Percentiles rank a stretch among this genome's conserved stretches.
Evolutionary conservation across 2,113 vertebrate genomes (phyloP).

Genomic region (Elaphurus davidianus): DNA sequence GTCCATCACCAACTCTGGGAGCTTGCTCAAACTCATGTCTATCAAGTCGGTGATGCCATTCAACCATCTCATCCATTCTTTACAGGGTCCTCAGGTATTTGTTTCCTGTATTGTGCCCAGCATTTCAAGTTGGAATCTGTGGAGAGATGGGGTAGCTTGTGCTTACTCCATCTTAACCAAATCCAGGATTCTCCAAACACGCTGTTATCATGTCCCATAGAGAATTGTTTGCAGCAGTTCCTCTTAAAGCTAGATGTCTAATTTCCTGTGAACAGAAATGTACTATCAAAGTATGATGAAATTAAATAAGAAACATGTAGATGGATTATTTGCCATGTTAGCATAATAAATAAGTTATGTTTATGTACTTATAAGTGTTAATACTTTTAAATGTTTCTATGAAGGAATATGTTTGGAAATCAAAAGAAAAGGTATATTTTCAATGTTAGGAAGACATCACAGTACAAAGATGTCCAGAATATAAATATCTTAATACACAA

Average conservation of each 20-base stretch:
- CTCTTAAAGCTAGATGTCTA: background rate
- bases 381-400: background rate
- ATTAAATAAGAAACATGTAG: background rate
- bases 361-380: background rate
- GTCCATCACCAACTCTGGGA: background rate
- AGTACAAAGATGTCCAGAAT: background rate
- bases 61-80: background rate
- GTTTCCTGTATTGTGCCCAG: background rate
- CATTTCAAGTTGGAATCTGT: background rate
- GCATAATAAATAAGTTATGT: background rate
- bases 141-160: fast-evolving
- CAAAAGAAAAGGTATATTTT: background rate
- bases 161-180: background rate
- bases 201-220: background rate
- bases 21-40: background rate
- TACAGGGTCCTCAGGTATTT: background rate
- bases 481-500: background rate
- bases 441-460: background rate
- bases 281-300: background rate
- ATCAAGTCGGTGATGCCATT: background rate
- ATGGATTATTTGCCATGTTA: background rate
- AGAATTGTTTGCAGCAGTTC: background rate
- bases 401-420: background rate
- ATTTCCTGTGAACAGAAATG: background rate
- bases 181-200: background rate